phyloP scores from a whole-genome alignment of 2,113 vertebrate species.

The Enhydra lutris region DNA sequence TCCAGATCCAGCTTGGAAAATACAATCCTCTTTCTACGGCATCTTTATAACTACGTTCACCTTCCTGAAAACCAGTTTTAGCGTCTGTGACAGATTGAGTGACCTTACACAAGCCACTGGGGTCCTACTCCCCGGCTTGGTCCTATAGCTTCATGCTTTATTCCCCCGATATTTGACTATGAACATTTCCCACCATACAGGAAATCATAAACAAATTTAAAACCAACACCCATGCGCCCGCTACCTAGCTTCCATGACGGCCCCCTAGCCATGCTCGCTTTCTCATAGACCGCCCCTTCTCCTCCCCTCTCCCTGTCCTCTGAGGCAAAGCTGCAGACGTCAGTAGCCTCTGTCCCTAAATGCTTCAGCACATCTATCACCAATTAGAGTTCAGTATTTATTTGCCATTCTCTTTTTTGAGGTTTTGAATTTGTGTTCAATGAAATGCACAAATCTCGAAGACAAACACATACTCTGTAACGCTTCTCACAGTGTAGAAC shows the following conservation, averaged over 20 bases:
- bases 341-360: rapidly evolving
- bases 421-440: background rate
- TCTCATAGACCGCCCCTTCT: rapidly evolving
- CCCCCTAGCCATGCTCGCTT: rapidly evolving
- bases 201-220: background rate
- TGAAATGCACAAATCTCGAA: background rate
- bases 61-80: background rate
- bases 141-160: rapidly evolving
- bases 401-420: background rate
- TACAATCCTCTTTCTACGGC: background rate
- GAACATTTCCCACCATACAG: background rate
- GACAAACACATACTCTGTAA: background rate
- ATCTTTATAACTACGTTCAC: background rate
- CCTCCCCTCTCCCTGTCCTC: rapidly evolving
- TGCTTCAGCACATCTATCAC: background rate
- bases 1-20: background rate
- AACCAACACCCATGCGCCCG: rapidly evolving
- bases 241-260: rapidly evolving
- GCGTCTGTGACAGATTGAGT: background rate
- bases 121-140: background rate
- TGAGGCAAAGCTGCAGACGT: rapidly evolving
- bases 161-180: background rate
- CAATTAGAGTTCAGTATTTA: no score
- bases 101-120: background rate
- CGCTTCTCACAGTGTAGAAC: rapidly evolving